Conservation (phyloP, 2,888 invertebrate species). For the Meteorus colon region DNA sequence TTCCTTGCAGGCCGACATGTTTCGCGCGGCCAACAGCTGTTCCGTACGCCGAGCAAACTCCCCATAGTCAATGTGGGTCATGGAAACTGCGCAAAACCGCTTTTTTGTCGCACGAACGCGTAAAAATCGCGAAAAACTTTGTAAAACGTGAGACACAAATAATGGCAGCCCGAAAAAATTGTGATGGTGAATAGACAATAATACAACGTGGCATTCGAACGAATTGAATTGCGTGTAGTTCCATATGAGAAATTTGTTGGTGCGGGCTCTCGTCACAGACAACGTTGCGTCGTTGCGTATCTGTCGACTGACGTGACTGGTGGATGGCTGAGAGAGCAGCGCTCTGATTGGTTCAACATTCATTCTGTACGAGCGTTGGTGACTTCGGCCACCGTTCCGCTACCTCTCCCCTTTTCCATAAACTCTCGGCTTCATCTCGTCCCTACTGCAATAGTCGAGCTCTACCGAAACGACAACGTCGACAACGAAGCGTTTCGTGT, state of each 20-base stretch:
- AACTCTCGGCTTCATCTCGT: constrained; percentile 8
- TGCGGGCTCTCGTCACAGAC: constrained; percentile 18
- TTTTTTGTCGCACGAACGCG: constrained; percentile 36
- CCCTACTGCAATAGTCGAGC: constrained; percentile 7
- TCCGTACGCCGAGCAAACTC: constrained; percentile 71
- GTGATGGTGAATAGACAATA: constrained; percentile 11
- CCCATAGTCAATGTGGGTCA: constrained; percentile 72
- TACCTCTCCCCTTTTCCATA: constrained; percentile 17
- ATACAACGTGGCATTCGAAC: constrained; percentile 39
- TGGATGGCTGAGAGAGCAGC: constrained; percentile 60
- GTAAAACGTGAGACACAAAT: constrained; percentile 44
- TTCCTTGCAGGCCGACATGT: constrained; percentile 68
- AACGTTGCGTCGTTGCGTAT: constrained; percentile 53
- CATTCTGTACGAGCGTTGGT: constrained; percentile 33
- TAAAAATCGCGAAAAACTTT: constrained; percentile 49
- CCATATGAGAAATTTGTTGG: constrained; percentile 19
- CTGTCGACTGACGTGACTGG: constrained; percentile 68
- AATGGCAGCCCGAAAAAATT: constrained; percentile 9
- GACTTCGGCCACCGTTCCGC: constrained; percentile 39
- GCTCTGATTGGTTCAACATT: constrained; percentile 62
- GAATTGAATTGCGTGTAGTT: constrained; percentile 33
- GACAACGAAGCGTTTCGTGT: constrained; percentile 22
- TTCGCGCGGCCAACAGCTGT: constrained; percentile 71
- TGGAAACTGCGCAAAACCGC: constrained; percentile 71
- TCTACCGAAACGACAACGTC: constrained; percentile 20